Percentiles rank a stretch among this genome's conserved stretches.
phyloP scores from a whole-genome alignment of 2,888 invertebrate genomes.

The Leptinotarsa rubiginosa region DNA sequence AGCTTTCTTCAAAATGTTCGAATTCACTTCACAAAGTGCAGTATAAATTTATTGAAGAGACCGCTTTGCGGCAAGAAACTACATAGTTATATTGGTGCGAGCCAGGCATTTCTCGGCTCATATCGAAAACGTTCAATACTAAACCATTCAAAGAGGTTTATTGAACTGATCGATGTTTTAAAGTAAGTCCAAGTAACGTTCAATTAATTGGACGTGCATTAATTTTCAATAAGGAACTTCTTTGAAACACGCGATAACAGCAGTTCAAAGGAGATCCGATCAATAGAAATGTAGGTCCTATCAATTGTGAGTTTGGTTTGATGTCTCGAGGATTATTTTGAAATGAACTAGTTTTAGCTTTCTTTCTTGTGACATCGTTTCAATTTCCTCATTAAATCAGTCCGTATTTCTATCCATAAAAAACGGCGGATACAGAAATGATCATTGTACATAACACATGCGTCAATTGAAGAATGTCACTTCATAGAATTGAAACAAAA shows the following conservation, averaged over 20 bases:
- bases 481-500: no score
- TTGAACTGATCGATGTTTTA: constrained; percentile 40
- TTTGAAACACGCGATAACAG: constrained; percentile 28
- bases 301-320: not conserved
- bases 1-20: constrained; percentile 30
- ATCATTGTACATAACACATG: no score
- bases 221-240: constrained; percentile 35
- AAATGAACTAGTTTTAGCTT: not conserved
- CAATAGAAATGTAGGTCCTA: constrained; percentile 4
- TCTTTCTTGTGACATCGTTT: not conserved
- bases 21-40: constrained; percentile 33
- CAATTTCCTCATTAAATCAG: not conserved
- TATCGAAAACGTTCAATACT: constrained; percentile 23
- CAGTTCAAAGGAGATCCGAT: constrained; percentile 18
- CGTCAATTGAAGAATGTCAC: no score
- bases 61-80: constrained; percentile 29
- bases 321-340: not conserved
- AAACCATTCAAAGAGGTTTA: constrained; percentile 32
- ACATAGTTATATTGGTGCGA: constrained; percentile 30
- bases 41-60: constrained; percentile 31
- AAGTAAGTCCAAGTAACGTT: constrained; percentile 30
- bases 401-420: no score
- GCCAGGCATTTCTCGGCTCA: constrained; percentile 29
- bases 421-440: no score
- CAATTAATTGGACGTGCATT: constrained; percentile 33